These are phyloP conservation scores for Arctocebus calabarensis DNA, from an alignment of 2,797 vertebrate species.

Conservation along the genomic window DNA sequence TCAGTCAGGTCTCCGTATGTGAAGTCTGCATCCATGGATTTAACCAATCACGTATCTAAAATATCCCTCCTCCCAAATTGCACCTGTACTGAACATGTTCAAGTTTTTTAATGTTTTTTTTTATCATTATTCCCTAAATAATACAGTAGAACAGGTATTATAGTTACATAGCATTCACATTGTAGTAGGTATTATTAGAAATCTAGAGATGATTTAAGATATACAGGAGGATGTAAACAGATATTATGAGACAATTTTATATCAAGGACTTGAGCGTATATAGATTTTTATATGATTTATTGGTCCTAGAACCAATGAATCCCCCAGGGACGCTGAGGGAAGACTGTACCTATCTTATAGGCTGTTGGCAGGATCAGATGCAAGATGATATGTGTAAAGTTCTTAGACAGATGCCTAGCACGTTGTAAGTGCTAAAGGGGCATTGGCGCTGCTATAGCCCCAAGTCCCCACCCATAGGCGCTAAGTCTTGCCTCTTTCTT, in stretches of 20 bases:
- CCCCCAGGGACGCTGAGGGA: neutral
- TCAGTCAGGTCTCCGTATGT: neutral
- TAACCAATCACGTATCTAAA: neutral
- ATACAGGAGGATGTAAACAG: neutral
- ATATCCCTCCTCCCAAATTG: neutral
- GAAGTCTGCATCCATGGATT: neutral
- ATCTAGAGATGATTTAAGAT: neutral
- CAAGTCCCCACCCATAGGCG: neutral
- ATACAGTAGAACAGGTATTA: neutral
- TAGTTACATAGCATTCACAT: neutral
- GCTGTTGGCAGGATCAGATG: neutral
- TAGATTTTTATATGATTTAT: neutral
- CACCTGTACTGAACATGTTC: neutral
- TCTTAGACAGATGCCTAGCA: neutral
- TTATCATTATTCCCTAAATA: neutral
- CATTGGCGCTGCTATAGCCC: neutral
- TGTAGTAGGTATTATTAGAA: neutral
- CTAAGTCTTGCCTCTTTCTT: neutral
- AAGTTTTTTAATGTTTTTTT: neutral
- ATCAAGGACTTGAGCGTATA: neutral
- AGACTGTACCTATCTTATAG: neutral
- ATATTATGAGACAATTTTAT: neutral
- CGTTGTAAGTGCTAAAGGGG: neutral
- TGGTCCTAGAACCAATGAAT: neutral
- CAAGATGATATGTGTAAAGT: neutral